Evolutionary conservation across 2,888 invertebrate genomes (phyloP).

Genomic region (Julus scanicus): DNA sequence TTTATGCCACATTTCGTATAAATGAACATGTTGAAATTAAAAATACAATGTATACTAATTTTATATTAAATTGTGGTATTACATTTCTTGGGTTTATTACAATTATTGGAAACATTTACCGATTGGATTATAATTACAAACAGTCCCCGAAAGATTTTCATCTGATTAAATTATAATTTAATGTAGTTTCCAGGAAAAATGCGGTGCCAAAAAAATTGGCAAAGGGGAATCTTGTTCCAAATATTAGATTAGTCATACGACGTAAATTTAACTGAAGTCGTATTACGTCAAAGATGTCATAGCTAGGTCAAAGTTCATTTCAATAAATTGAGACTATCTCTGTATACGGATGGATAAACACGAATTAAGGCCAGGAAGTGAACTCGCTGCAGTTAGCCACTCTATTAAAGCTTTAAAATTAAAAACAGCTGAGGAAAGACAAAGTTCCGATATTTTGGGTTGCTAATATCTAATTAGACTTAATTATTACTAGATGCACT

Average conservation of each 20-base stretch:
- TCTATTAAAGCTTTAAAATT: background rate
- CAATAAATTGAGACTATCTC: slow-evolving; percentile 29
- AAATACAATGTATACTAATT: background rate
- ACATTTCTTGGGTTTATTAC: background rate
- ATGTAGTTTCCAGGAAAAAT: background rate
- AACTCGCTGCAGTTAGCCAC: background rate
- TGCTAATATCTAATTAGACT: background rate
- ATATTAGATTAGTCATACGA: background rate
- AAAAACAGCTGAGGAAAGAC: background rate
- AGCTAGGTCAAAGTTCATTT: background rate
- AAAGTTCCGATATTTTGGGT: background rate
- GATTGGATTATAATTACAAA: background rate
- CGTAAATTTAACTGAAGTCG: background rate
- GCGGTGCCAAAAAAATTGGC: background rate
- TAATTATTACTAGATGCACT: background rate
- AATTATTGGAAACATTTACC: background rate
- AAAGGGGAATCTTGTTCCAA: background rate
- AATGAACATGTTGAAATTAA: too few species aligned
- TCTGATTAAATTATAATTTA: background rate
- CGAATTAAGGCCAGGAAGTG: slow-evolving; percentile 34
- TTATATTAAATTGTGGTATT: background rate
- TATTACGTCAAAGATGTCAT: background rate
- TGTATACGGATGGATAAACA: background rate
- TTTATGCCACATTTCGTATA: background rate
- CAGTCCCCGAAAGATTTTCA: background rate